Evolutionary conservation across 2,113 vertebrate species (phyloP), one percentile per base, ranked within the genome.

Genomic region (Oenanthe oenanthe): DNA sequence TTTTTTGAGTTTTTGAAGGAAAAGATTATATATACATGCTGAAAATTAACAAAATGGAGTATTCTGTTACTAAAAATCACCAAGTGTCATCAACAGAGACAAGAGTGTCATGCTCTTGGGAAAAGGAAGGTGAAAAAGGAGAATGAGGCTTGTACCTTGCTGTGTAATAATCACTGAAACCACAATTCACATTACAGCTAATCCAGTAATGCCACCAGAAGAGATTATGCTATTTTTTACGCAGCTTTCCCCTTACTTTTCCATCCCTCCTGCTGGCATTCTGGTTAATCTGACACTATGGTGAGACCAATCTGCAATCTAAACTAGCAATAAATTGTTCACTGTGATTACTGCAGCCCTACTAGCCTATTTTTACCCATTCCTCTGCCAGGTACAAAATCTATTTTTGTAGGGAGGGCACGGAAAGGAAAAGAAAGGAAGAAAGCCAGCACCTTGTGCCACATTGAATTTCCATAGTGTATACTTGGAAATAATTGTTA

Each of bases 1-100:
- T 48, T 70, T 87, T 94, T 73, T 93, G 34, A 92, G 24, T 45
- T 74, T 89, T 93, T 88, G 42, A 86, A 92, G 72, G 36, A 82
- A 94, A 58, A 34, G 29, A 77, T 94, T 70, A 86, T 1, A 0
- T 83, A 67, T 60, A 45, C 20, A 58, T 70, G 11, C 12, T 92
- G 50, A 60, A 94, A 92, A 86, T 61, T 47, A 81, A 75, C 4
- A 42, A 87, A 88, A 68, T 65, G 8, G 31, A 82, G 9, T 38
- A 20, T 75, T 75, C 36, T 42, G 7, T 60, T 87, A 21, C 66
- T 81, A 32, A 28, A 74, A 81, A 57, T 73, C 28, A 67, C 11
- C 8, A 58, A 31, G 24, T 70, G 26, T 74, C 9, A 40, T 66
- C 66, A 45, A 16, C 9, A 87, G 54, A 73, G 34, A 54, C 40